Conservation (phyloP, 2,888 invertebrate species). For the Atherix ibis region DNA sequence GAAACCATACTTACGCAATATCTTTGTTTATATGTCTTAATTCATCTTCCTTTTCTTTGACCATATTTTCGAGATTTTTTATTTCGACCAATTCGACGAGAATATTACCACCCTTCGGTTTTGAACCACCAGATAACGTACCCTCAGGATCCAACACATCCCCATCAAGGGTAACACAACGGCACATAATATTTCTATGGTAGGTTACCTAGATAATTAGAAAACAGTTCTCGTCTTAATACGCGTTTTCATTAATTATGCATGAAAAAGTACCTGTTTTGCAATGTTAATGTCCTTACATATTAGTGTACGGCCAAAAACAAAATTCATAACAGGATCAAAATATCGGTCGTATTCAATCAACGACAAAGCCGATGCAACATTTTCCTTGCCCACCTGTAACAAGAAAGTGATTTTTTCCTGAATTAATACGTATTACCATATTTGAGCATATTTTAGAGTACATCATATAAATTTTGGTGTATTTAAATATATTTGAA, state of each 20-base stretch:
- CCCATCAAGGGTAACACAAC: conserved; percentile 78
- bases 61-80: conserved; percentile 32
- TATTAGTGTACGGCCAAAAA: conserved; percentile 75
- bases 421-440: not conserved
- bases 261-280: conserved; percentile 31
- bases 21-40: conserved; percentile 24
- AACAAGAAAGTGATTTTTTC: conserved; percentile 8
- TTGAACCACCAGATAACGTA: conserved; percentile 74
- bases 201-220: conserved; percentile 45
- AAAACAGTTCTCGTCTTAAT: not conserved
- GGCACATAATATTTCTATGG: conserved; percentile 47
- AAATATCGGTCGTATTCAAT: conserved; percentile 51
- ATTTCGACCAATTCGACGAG: conserved; percentile 43
- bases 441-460: not conserved
- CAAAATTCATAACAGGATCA: conserved; percentile 67
- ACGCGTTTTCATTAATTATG: not conserved
- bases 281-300: conserved; percentile 70
- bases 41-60: conserved; percentile 29
- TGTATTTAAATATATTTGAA: too few relatives aligned
- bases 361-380: conserved; percentile 63
- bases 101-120: conserved; percentile 41
- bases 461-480: too few relatives aligned
- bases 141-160: conserved; percentile 86
- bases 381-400: conserved; percentile 64
- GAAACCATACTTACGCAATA: conserved; percentile 19